These are phyloP conservation scores for Meloidogyne chitwoodi DNA, from an alignment of 1,140 invertebrate species.

Conservation along the genomic window DNA sequence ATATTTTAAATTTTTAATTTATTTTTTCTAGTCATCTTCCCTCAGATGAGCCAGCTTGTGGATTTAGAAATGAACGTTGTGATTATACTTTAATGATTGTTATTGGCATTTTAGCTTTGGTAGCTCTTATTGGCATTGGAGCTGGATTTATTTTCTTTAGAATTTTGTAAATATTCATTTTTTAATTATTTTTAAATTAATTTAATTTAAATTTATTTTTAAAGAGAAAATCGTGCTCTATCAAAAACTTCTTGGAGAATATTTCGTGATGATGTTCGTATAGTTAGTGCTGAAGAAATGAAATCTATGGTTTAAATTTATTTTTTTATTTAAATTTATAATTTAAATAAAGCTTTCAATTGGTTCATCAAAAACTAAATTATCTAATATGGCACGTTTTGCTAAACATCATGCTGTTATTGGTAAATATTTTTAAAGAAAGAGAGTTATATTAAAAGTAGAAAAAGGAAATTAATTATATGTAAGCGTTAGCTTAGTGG, in stretches of 20 bases:
- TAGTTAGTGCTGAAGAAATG: conserved; percentile 54
- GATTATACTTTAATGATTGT: conserved; percentile 55
- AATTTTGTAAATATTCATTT: conserved; percentile 39
- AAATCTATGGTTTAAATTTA: conserved; percentile 51
- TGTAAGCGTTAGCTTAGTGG: too few relatives aligned
- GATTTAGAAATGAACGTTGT: conserved; percentile 54
- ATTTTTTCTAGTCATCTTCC: neutral
- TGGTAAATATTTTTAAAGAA: conserved; percentile 15
- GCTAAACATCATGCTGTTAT: conserved; percentile 58
- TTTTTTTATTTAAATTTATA: neutral
- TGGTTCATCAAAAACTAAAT: conserved; percentile 54
- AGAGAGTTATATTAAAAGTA: too few relatives aligned
- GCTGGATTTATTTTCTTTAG: conserved; percentile 40
- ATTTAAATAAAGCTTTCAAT: conserved; percentile 49
- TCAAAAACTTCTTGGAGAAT: conserved; percentile 55
- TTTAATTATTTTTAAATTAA: neutral
- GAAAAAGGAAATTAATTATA: too few relatives aligned
- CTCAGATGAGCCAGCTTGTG: conserved; percentile 38
- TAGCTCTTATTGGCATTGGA: conserved; percentile 35
- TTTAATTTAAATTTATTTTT: conserved; percentile 15
- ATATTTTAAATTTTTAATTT: neutral
- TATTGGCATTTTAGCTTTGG: conserved; percentile 36
- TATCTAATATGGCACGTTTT: conserved; percentile 54
- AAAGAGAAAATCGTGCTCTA: conserved; percentile 50
- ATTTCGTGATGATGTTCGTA: conserved; percentile 53